phyloP scores from a whole-genome alignment of 1,140 invertebrate species.

The Magallana angulata region DNA sequence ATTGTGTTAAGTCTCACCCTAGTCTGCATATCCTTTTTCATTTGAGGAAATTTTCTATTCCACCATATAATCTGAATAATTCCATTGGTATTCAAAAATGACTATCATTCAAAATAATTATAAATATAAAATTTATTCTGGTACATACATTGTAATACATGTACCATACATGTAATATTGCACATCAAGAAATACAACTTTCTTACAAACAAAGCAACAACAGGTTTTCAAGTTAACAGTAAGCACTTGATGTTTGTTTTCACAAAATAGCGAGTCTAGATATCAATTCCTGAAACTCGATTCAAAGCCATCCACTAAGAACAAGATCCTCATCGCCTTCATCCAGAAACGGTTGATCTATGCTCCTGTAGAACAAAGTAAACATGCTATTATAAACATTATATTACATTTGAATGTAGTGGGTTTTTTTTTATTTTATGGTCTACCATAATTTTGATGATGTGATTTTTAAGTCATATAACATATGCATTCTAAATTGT shows the following conservation, averaged over 20 bases:
- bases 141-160: too few species aligned
- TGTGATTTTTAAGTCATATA: too few species aligned
- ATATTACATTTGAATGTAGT: too few species aligned
- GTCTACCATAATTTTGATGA: too few species aligned
- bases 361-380: slow-evolving; percentile 63
- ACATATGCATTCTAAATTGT: too few species aligned
- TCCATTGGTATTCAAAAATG: too few species aligned
- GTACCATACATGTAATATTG: background rate
- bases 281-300: too few species aligned
- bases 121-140: slow-evolving; percentile 20
- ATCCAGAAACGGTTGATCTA: slow-evolving; percentile 75
- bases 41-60: too few species aligned
- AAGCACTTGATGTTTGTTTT: background rate
- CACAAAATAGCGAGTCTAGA: background rate
- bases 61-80: too few species aligned
- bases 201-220: slow-evolving; percentile 21
- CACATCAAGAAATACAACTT: background rate
- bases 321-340: slow-evolving; percentile 66
- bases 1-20: too few species aligned
- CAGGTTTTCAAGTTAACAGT: background rate
- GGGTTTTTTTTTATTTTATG: too few species aligned
- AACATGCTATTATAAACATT: background rate
- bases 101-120: background rate
- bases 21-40: too few species aligned
- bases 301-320: slow-evolving; percentile 50